Conservation (phyloP, 1,140 invertebrate species). For the Tetranychus cinnabarinus region DNA sequence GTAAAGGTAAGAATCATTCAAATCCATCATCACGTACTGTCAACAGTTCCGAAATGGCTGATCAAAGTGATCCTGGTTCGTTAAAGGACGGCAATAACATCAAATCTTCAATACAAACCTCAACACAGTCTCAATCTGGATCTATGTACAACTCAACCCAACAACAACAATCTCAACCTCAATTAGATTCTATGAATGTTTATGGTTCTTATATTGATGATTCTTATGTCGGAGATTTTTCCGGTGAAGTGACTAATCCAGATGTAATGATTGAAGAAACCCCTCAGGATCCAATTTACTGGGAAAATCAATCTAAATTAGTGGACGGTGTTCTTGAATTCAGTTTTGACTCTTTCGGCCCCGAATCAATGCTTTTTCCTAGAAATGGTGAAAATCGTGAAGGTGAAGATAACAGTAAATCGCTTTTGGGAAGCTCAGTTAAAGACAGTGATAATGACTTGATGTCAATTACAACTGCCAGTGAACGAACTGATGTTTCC, state of each 20-base stretch:
- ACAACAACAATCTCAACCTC: not conserved
- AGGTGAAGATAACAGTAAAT: not conserved
- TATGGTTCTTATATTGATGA: slow-evolving; percentile 12
- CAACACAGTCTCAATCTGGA: too few species aligned
- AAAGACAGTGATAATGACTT: not conserved
- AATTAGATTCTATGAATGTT: slow-evolving; percentile 2
- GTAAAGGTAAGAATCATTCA: too few species aligned
- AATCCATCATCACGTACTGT: too few species aligned
- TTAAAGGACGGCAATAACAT: too few species aligned
- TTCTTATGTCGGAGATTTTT: slow-evolving; percentile 11
- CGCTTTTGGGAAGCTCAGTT: not conserved
- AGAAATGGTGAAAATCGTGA: not conserved
- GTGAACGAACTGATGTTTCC: not conserved
- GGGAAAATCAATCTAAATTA: not conserved
- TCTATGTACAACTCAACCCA: not conserved
- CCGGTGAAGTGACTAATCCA: slow-evolving; percentile 3
- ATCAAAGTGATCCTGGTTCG: too few species aligned
- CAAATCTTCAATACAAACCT: too few species aligned
- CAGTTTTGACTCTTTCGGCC: slow-evolving; percentile 12
- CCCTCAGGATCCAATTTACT: not conserved
- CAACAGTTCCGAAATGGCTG: too few species aligned
- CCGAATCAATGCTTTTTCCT: slow-evolving; percentile 9
- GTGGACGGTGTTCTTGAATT: slow-evolving; percentile 6
- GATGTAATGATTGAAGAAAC: not conserved
- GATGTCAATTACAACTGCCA: not conserved